These are phyloP conservation scores for Platyrinchus mystaceus DNA, from an alignment of 2,797 vertebrate genomes.

Conservation along the genomic window DNA sequence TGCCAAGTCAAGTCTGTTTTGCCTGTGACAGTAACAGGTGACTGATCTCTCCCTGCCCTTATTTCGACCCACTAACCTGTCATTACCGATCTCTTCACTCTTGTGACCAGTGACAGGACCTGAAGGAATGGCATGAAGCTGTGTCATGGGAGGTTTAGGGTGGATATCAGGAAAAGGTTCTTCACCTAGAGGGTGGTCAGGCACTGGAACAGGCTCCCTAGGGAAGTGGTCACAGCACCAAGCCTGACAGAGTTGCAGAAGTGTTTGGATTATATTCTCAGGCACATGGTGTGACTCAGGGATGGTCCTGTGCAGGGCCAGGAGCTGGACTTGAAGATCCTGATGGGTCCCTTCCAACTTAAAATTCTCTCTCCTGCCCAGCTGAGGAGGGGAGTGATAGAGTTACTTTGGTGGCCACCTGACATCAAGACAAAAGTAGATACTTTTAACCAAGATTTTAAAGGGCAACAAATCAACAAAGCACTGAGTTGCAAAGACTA, in stretches of 20 bases:
- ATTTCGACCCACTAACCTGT: neutral
- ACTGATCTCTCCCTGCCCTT: neutral
- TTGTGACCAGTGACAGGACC: neutral
- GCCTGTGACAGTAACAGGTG: neutral
- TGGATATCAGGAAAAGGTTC: neutral
- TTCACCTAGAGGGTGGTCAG: neutral
- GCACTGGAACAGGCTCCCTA: neutral
- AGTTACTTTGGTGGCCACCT: neutral
- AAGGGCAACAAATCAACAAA: neutral
- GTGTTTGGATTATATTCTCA: neutral
- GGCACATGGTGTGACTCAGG: neutral
- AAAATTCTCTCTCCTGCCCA: neutral
- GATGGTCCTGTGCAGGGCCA: neutral
- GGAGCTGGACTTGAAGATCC: neutral
- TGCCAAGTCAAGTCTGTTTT: neutral
- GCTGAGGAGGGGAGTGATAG: neutral
- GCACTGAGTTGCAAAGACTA: neutral
- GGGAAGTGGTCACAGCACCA: neutral
- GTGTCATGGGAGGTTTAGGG: neutral
- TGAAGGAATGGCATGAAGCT: neutral
- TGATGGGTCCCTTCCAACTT: neutral
- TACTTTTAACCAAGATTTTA: neutral
- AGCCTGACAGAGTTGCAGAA: neutral
- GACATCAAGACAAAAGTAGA: neutral
- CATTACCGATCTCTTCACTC: neutral